Evolutionary conservation across 1,140 invertebrate genomes (phyloP).

Genomic region (Ladona fulva): DNA sequence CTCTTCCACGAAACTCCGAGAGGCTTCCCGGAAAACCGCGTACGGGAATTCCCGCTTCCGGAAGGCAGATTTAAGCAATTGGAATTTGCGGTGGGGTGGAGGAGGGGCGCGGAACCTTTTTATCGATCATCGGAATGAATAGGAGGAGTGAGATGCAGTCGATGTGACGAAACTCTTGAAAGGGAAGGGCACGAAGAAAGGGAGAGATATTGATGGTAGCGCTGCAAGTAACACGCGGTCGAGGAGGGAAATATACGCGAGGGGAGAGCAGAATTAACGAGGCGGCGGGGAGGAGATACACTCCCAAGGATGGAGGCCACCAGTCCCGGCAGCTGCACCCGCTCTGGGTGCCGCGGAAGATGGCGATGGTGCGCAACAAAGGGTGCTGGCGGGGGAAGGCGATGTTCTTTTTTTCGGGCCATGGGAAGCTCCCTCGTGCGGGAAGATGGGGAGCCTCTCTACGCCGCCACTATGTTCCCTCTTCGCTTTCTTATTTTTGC

Average conservation of each 20-base stretch:
- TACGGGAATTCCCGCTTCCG: no score
- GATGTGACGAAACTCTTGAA: not conserved
- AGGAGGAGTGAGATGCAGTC: not conserved
- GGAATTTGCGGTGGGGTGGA: no score
- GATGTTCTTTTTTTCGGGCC: not conserved
- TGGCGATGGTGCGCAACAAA: not conserved
- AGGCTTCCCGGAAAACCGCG: no score
- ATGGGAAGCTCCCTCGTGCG: no score
- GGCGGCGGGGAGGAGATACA: not conserved
- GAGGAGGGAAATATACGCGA: not conserved
- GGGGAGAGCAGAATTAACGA: not conserved
- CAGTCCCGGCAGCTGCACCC: not conserved
- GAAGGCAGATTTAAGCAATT: no score
- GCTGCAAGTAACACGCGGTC: not conserved
- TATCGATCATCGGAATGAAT: constrained; percentile 6
- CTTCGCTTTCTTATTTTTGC: not conserved
- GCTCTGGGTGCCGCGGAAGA: not conserved
- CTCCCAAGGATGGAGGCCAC: not conserved
- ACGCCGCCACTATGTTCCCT: not conserved
- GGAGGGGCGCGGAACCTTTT: not conserved
- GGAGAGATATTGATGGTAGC: no score
- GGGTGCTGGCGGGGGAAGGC: not conserved
- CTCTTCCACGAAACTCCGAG: no score
- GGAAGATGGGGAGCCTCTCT: not conserved
- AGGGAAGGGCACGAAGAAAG: no score